phyloP scores from a whole-genome alignment of 2,797 vertebrate genomes.

The Loriculus beryllinus region DNA sequence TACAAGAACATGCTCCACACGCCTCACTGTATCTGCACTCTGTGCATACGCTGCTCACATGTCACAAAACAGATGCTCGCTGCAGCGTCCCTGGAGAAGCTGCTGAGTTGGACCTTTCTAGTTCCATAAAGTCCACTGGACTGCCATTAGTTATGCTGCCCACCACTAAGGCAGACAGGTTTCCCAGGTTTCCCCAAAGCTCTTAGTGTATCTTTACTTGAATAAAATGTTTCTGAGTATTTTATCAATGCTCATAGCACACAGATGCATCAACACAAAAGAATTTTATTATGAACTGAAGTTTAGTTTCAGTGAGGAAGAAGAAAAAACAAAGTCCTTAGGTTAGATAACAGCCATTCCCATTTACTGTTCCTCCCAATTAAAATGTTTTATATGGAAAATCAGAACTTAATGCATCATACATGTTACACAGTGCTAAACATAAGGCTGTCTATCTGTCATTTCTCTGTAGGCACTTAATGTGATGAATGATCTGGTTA shows the following conservation, averaged over 20 bases:
- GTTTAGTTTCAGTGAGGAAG: background rate
- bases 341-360: background rate
- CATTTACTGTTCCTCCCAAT: background rate
- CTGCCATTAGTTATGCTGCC: background rate
- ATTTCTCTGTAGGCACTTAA: background rate
- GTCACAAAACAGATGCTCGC: background rate
- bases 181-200: background rate
- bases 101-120: background rate
- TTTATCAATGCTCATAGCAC: background rate
- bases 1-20: background rate
- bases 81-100: background rate
- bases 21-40: background rate
- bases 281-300: background rate
- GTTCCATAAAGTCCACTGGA: background rate
- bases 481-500: slow-evolving; percentile 34
- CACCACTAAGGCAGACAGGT: background rate
- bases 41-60: background rate
- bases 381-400: background rate
- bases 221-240: background rate
- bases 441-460: slow-evolving; percentile 29
- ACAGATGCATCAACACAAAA: background rate
- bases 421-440: background rate
- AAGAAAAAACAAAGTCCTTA: background rate
- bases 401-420: slow-evolving; percentile 17
- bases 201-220: background rate